Evolutionary conservation across 2,888 invertebrate species (phyloP).

Genomic region (Thymelicus acteon): DNA sequence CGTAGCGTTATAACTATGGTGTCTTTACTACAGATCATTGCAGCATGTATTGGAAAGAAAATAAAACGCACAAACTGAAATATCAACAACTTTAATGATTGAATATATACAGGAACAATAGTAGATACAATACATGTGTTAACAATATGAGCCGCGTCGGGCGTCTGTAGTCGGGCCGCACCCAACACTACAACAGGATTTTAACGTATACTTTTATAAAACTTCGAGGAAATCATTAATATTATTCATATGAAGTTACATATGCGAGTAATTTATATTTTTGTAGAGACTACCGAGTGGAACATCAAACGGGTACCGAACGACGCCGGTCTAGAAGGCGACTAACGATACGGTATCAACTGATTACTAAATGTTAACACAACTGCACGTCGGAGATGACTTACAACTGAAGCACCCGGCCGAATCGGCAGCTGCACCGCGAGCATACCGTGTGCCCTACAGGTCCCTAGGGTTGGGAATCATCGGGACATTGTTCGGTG

Average conservation of each 20-base stretch:
- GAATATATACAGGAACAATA: conserved; percentile 82
- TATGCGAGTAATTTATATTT: conserved; percentile 32
- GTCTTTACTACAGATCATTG: too few species aligned
- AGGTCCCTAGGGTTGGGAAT: too few species aligned
- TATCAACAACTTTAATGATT: conserved; percentile 84
- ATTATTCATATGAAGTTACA: conserved; percentile 64
- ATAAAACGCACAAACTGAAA: conserved; percentile 61
- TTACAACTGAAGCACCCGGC: too few species aligned
- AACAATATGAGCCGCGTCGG: conserved; percentile 53
- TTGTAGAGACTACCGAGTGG: too few species aligned
- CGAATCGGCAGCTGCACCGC: too few species aligned
- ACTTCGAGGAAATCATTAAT: background rate
- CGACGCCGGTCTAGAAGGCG: background rate
- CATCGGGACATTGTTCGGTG: too few species aligned
- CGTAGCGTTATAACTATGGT: too few species aligned
- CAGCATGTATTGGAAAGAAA: conserved; percentile 27
- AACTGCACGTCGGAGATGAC: too few species aligned
- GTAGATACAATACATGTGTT: conserved; percentile 71
- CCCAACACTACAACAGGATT: background rate
- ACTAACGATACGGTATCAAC: background rate
- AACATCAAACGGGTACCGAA: too few species aligned
- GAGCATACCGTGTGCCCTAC: too few species aligned
- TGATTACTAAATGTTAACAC: too few species aligned
- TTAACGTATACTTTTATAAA: background rate
- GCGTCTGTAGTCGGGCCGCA: background rate